Percentiles rank a stretch among this genome's conserved stretches.
phyloP scores from a whole-genome alignment of 2,797 vertebrate species.

The Pantherophis alleghaniensis region DNA sequence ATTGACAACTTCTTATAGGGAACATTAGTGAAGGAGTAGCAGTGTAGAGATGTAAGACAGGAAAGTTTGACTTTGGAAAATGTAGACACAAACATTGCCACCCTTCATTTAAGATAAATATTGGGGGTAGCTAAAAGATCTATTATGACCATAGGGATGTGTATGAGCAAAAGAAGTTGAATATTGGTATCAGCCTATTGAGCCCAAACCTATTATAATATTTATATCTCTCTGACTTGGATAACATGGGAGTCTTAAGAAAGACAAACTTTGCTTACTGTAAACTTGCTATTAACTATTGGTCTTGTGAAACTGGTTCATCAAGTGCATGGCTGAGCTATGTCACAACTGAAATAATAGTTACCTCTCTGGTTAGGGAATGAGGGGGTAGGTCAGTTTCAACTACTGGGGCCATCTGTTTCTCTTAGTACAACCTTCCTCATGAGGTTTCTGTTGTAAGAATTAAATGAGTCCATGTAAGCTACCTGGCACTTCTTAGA shows the following conservation, averaged over 20 bases:
- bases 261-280: not conserved
- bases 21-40: not conserved
- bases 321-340: not conserved
- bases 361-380: not conserved
- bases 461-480: not conserved
- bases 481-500: not conserved
- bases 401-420: not conserved
- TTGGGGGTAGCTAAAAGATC: not conserved
- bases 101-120: not conserved
- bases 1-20: fast-evolving
- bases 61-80: not conserved
- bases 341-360: not conserved
- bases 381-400: not conserved
- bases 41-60: not conserved
- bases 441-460: not conserved
- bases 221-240: not conserved
- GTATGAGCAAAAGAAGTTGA: not conserved
- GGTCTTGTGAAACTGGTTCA: not conserved
- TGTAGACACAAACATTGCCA: not conserved
- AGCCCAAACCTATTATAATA: not conserved
- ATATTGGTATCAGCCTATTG: not conserved
- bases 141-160: not conserved
- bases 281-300: not conserved
- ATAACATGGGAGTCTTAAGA: not conserved
- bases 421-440: not conserved